A percentile compares a stretch with the other conserved stretches of the same genome.
Conservation (phyloP, 2,888 invertebrate species). For the Hoplodrina ambigua region DNA sequence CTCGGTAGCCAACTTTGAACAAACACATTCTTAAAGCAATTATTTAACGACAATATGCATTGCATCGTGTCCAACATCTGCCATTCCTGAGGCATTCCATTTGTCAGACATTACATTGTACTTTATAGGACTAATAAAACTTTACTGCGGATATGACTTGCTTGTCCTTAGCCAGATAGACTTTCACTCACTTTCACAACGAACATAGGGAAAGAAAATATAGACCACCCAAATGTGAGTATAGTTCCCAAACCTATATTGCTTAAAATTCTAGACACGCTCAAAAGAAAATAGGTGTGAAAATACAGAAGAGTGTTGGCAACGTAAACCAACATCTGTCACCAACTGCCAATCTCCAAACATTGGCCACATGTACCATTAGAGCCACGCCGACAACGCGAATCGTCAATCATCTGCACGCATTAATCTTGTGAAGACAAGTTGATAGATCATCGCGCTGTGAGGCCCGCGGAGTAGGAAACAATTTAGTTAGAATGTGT, state of each 20-base stretch:
- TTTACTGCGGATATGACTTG: constrained; percentile 40
- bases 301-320: constrained; percentile 48
- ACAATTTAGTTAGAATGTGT: constrained; percentile 36
- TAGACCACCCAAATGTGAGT: constrained; percentile 25
- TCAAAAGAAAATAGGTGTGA: constrained; percentile 47
- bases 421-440: constrained; percentile 90
- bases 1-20: neutral
- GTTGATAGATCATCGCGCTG: constrained; percentile 89
- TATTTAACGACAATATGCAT: constrained; percentile 24
- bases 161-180: constrained; percentile 24
- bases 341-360: constrained; percentile 64
- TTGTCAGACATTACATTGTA: constrained; percentile 25
- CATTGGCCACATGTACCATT: constrained; percentile 82
- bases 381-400: constrained; percentile 83
- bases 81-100: constrained; percentile 18
- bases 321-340: constrained; percentile 48
- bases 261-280: constrained; percentile 26
- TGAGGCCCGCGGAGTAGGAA: constrained; percentile 65
- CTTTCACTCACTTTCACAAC: constrained; percentile 52
- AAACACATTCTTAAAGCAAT: constrained; percentile 11
- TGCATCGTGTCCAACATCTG: constrained; percentile 25
- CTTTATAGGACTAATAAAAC: constrained; percentile 48
- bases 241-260: constrained; percentile 3
- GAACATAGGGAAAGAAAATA: constrained; percentile 10
- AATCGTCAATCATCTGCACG: constrained; percentile 89